Evolutionary conservation across 2,113 vertebrate genomes (phyloP), one percentile per base, ranked within the genome.

Genomic region (Gila orcuttii): DNA sequence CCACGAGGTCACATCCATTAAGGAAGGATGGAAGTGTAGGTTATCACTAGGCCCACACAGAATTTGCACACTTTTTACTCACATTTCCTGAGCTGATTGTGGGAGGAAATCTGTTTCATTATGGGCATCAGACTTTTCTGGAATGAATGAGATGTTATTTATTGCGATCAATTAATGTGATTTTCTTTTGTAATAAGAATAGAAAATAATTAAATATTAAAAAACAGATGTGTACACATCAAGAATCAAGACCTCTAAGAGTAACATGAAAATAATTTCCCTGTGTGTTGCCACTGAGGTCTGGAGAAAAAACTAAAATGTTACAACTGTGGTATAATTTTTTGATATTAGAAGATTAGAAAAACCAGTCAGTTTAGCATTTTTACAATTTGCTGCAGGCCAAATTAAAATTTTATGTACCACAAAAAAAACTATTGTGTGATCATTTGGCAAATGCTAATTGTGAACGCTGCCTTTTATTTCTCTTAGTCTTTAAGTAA

Each of bases 1-100:
- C 85, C 33, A 82, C 50, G 86, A 88, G 88, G 91, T 91, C 89
- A 87, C 84, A 90, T 90, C 91, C 89, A 91, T 85, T 87, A 85
- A 92, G 91, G 28, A 82, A 91, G 90, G 90, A 89, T 84, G 83
- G 86, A 87, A 74, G 82, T 39, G 89, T 83, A 79, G 87, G 86
- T 86, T 82, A 69, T 82, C 62, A 52, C 42, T 52, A 82, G 59
- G 60, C 60, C 42, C 60, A 31, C 60, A 62, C 25, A 15, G 9
- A 64, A 31, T 21, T 50, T 28, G n/a, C 2, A 74, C 25, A 55
- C 25, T 55, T 75, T 25, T 74, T 74, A 28, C 11, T 28, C 36
- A 62, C 17, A 5, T 81, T 52, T 69, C 42, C 25, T 6, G 9
- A 45, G 39, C 57, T 28, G 23, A 31, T 28, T 23, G 17, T 36